Conservation (phyloP, 2,113 vertebrate species). For the Gopherus flavomarginatus region DNA sequence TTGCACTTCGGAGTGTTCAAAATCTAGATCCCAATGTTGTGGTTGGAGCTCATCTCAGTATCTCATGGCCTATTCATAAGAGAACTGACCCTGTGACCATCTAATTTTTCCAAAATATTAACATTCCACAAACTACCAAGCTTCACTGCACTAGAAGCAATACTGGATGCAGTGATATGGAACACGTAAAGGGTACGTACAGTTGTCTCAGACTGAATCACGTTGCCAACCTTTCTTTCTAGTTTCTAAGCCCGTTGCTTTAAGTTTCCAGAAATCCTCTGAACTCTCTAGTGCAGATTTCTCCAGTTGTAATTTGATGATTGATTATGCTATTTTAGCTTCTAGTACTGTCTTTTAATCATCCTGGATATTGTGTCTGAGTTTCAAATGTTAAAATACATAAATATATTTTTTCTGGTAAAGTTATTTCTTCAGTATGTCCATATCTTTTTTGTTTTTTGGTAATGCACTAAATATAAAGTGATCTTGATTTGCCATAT, state of each 20-base stretch:
- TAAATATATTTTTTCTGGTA: neutral
- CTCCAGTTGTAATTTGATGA: neutral
- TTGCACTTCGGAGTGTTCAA: neutral
- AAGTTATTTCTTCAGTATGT: neutral
- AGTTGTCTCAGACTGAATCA: neutral
- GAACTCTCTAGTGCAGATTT: neutral
- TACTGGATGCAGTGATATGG: neutral
- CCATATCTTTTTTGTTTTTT: neutral
- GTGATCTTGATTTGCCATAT: constrained; percentile 24
- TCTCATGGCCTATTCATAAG: neutral
- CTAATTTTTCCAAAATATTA: neutral
- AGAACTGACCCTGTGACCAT: neutral
- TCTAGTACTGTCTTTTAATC: neutral
- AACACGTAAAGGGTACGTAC: neutral
- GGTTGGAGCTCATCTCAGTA: neutral
- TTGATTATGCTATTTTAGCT: neutral
- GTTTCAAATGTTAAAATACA: neutral
- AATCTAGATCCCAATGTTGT: neutral
- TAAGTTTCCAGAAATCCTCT: accelerated
- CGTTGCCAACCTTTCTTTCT: neutral
- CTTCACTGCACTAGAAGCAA: neutral
- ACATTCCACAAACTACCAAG: neutral
- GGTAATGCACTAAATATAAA: constrained; percentile 32
- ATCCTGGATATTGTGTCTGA: neutral
- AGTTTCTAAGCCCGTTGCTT: neutral